Evolutionary conservation across 2,797 vertebrate genomes (phyloP), one percentile per base, ranked within the genome.

Genomic region (Melanotaenia pygmaea): DNA sequence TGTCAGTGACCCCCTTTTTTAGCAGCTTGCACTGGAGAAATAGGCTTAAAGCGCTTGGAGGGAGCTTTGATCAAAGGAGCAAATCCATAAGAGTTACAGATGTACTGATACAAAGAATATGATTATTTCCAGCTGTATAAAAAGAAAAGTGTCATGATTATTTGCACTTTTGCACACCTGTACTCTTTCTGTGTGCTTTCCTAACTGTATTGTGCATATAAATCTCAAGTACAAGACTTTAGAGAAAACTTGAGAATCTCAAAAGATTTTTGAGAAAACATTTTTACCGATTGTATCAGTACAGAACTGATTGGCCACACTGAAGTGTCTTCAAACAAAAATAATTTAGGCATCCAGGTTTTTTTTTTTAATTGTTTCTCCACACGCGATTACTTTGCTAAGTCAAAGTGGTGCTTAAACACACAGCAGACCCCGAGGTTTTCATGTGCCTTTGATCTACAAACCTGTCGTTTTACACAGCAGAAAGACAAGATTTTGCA

Each of bases 1-100:
- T 94, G 94, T 95, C 92, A 95, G 92, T 94, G 94, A 95, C 95
- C 94, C 78, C 74, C 24, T 24, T 93, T 59, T 82, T 69, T 22
- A 72, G 67, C 70, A 5, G 60, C 60, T 60, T 80, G 67, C 60
- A 73, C 63, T 60, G 57, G 67, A 78, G 86, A 87, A 88, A 89
- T 83, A 53, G 74, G 65, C 82, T 84, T 68, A 86, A 88, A 86
- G 68, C 84, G 76, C 70, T 83, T 34, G 3, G 38, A 76, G 64
- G 62, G 60, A 75, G 58, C 59, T 45, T 67, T 77, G 72, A 80
- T 83, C 65, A 79, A 77, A 79, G 35, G 70, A 83, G 74, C 64
- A 86, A 89, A 86, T 87, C 76, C 83, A 88, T 88, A 86, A 34
- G 11, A 58, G 67, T 59, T 74, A 34, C 66, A 74, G 13, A 43